These are phyloP conservation scores for Sarcophilus harrisii DNA, from an alignment of 2,797 vertebrate genomes.

Conservation along the genomic window DNA sequence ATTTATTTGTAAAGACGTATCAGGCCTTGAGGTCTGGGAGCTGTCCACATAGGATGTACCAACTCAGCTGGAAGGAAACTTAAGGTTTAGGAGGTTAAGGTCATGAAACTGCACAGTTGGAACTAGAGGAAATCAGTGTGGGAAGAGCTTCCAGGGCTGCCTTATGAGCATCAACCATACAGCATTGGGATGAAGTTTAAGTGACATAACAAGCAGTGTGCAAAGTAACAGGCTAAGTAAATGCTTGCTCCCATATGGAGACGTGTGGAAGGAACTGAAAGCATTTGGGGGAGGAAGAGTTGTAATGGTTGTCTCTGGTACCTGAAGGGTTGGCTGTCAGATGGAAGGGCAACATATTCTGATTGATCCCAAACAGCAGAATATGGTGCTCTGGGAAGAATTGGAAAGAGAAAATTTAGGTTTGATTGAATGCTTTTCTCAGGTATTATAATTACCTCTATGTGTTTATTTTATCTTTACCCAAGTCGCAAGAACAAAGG, in stretches of 20 bases:
- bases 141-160: background rate
- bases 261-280: background rate
- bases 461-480: background rate
- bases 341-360: background rate
- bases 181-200: background rate
- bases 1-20: background rate
- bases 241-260: background rate
- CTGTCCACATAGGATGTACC: background rate
- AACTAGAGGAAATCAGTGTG: background rate
- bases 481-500: background rate
- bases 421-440: background rate
- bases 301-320: background rate
- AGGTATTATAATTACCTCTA: background rate
- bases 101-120: background rate
- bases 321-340: background rate
- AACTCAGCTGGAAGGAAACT: background rate
- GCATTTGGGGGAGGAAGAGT: background rate
- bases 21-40: background rate
- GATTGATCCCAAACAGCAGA: background rate
- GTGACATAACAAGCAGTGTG: background rate
- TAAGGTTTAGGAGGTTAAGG: background rate
- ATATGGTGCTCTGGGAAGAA: background rate
- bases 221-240: background rate
- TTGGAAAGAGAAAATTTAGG: background rate
- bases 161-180: background rate